Conservation (phyloP, 2,797 vertebrate species). For the Alosa sapidissima region DNA sequence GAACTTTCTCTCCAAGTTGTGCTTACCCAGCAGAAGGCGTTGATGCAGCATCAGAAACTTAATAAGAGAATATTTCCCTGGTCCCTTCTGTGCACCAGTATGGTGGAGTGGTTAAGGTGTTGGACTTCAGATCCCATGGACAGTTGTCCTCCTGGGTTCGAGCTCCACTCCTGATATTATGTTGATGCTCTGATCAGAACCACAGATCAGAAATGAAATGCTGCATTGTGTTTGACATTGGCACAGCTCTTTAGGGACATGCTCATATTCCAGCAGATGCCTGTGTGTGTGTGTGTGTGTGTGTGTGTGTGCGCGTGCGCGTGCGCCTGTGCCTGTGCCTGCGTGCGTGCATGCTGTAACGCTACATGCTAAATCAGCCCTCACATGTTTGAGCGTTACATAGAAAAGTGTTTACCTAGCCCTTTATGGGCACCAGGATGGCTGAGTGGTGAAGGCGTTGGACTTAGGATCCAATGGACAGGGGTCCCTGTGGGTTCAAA, state of each 20-base stretch:
- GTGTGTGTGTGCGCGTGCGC: no score
- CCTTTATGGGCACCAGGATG: neutral
- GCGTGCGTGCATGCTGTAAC: no score
- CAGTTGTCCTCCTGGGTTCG: neutral
- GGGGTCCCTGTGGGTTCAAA: neutral
- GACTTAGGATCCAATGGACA: neutral
- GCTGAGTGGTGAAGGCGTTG: neutral
- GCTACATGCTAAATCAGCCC: no score
- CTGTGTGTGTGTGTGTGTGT: no score
- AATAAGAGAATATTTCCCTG: neutral
- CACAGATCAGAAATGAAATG: no score
- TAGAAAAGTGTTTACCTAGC: neutral
- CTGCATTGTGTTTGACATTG: no score
- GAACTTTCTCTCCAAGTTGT: neutral
- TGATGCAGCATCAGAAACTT: neutral
- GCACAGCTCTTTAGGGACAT: no score
- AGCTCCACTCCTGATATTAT: neutral
- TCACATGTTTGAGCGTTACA: no score
- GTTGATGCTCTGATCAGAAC: no score
- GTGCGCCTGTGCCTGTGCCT: no score
- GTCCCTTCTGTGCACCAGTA: neutral
- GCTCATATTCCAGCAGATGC: no score
- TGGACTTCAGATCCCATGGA: neutral
- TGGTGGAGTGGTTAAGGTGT: neutral
- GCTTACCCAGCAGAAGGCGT: neutral